These are phyloP conservation scores for Acromyrmex echinatior DNA, from an alignment of 1,140 invertebrate species.

Conservation along the genomic window DNA sequence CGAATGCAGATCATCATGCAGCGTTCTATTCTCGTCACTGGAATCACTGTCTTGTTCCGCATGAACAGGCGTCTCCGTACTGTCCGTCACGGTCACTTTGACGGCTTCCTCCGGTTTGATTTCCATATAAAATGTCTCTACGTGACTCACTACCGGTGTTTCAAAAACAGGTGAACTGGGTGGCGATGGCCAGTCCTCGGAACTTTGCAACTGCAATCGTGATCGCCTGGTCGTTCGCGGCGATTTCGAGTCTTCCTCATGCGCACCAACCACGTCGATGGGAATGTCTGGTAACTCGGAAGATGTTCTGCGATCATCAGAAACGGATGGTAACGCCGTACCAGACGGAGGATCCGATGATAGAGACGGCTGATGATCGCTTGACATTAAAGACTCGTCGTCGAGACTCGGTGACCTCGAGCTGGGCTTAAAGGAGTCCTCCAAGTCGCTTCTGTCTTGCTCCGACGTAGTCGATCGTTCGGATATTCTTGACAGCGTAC, in stretches of 20 bases:
- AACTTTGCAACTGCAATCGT: constrained; percentile 87
- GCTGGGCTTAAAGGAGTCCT: constrained; percentile 94
- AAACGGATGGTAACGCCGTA: constrained; percentile 87
- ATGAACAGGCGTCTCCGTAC: constrained; percentile 84
- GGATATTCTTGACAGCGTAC: constrained; percentile 94
- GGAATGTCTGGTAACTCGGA: constrained; percentile 94
- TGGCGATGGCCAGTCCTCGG: constrained; percentile 93
- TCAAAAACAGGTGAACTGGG: constrained; percentile 90
- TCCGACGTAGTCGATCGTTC: constrained; percentile 95
- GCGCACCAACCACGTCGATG: constrained; percentile 88
- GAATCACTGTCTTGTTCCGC: constrained; percentile 84
- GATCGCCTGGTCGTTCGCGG: constrained; percentile 83
- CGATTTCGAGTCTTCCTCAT: constrained; percentile 86
- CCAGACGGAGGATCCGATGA: constrained; percentile 92
- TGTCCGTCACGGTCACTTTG: constrained; percentile 89
- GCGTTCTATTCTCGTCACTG: constrained; percentile 87
- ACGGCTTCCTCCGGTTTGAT: constrained; percentile 91
- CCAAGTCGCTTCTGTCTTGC: constrained; percentile 92
- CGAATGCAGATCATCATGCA: constrained; percentile 85
- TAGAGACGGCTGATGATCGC: constrained; percentile 94
- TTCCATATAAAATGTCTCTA: constrained; percentile 94
- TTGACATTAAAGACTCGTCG: constrained; percentile 93
- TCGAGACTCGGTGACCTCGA: constrained; percentile 93
- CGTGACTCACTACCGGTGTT: constrained; percentile 90
- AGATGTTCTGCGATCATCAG: constrained; percentile 92